Evolutionary conservation across 53 echinoderm and acorn worm genomes (phyloP).

Genomic region (Temnopleurus reevesii): DNA sequence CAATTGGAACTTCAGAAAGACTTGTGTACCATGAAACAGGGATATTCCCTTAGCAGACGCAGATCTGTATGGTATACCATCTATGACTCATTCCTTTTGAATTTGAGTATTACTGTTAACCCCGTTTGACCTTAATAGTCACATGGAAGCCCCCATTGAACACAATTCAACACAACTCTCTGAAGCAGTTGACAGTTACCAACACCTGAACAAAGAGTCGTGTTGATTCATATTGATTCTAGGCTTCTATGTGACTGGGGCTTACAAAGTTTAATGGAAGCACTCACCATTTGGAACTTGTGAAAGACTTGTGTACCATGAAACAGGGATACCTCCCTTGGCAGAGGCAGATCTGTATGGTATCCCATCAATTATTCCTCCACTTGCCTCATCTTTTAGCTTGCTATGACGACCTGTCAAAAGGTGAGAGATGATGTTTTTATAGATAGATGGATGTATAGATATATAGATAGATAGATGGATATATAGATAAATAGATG

Average conservation of each 20-base stretch:
- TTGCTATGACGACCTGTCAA: background rate
- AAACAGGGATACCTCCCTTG: conserved; percentile 80
- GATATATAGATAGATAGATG: too few relatives aligned
- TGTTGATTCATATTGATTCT: too few relatives aligned
- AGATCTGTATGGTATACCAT: too few relatives aligned
- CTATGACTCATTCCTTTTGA: too few relatives aligned
- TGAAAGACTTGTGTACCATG: conserved; percentile 81
- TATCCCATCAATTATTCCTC: conserved; percentile 12
- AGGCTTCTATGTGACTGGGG: too few relatives aligned
- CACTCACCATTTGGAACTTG: conserved; percentile 83
- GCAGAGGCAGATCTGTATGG: conserved; percentile 62
- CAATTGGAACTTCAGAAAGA: conserved; percentile 81
- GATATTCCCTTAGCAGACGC: conserved; percentile 61
- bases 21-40: conserved; percentile 90
- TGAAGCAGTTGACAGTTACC: too few relatives aligned
- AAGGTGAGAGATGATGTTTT: background rate
- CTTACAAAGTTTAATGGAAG: background rate
- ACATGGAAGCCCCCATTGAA: too few relatives aligned
- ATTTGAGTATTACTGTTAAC: too few relatives aligned
- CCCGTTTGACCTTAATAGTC: too few relatives aligned
- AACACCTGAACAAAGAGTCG: too few relatives aligned
- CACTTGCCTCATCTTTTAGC: background rate
- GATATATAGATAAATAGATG: too few relatives aligned
- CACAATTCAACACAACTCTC: too few relatives aligned
- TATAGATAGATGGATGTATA: background rate